A percentile compares a stretch with the other conserved stretches of the same genome.
phyloP scores from a whole-genome alignment of 30 jellyfish, hydroid and myxozoan species.

The Aurelia coerulea region DNA sequence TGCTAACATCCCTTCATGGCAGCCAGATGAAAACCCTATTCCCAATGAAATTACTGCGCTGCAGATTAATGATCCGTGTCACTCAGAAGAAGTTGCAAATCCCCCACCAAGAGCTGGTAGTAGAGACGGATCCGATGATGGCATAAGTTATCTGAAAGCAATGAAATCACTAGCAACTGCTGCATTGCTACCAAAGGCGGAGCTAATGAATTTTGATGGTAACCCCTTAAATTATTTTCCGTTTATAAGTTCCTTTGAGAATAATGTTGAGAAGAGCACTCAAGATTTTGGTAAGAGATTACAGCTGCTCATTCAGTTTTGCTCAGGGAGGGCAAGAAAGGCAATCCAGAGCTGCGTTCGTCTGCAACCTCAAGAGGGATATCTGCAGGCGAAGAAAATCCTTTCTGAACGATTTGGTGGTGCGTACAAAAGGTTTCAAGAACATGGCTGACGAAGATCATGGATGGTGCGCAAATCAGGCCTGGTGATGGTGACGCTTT shows the following conservation, averaged over 20 bases:
- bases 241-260: no score
- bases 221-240: no score
- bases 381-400: conserved; percentile 6
- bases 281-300: conserved; percentile 11
- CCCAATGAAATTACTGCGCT: no score
- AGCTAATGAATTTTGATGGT: no score
- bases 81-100: no score
- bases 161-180: no score
- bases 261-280: no score
- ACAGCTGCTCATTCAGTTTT: conserved; percentile 20
- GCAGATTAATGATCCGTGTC: no score
- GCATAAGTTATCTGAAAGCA: neutral
- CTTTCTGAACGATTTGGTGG: conserved; percentile 43
- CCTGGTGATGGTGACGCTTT: conserved; percentile 41
- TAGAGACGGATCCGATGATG: neutral
- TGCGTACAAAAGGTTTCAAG: conserved; percentile 22
- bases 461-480: conserved; percentile 14
- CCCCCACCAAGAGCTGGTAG: no score
- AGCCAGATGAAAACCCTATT: conserved; percentile 2
- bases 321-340: conserved; percentile 13
- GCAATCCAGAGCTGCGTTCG: conserved; percentile 24
- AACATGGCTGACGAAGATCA: conserved; percentile 30
- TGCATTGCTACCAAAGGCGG: no score
- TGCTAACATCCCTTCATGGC: neutral
- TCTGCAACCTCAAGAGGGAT: conserved; percentile 9